Evolutionary conservation across 2,797 vertebrate genomes (phyloP), one percentile per base, ranked within the genome.

Genomic region (Darevskia nairensis): DNA sequence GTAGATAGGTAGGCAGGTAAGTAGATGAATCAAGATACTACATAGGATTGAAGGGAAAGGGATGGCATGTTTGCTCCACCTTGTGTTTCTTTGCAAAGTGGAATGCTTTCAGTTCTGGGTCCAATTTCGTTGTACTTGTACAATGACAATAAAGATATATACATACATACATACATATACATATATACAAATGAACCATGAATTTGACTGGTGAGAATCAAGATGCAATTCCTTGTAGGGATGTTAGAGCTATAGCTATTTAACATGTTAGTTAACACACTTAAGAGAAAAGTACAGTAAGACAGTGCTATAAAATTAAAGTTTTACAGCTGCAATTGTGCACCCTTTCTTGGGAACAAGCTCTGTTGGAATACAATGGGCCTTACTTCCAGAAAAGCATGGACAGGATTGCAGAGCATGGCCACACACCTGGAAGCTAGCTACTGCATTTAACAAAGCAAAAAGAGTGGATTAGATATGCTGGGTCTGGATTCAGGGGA

Each of bases 11-110:
- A 39, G 50, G 50, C 3, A 50, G 50, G 50, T 55, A 55, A 13
- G 50, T 55, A 55, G 82, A 95, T 94, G 92, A 94, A 95, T 94
- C 90, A 91, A 0, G 0, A 85, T 74, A 75, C 1, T 27, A 90
- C 35, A 85, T 85, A 80, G 76, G 72, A 78, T 75, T 82, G 76
- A 72, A 39, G 15, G 17, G 93, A 74, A 93, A 92, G 90, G 61
- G 91, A 44, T 87, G 66, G 87, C 89, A 85, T 55, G 50, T 55
- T 55, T 55, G 50, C 84, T 35, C 90, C 61, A 68, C 17, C 10
- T 87, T 46, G n/a, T 41, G 21, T 39, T 80, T 81, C 90, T 91
- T 94, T 86, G 79, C 93, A 92, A 1, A 68, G 10, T 32, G 39
- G 78, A 90, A 91, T 89, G 64, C 35, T 93, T 79, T 29, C 50